Evolutionary conservation across 2,888 invertebrate genomes (phyloP).

Genomic region (Schizaphis graminum): DNA sequence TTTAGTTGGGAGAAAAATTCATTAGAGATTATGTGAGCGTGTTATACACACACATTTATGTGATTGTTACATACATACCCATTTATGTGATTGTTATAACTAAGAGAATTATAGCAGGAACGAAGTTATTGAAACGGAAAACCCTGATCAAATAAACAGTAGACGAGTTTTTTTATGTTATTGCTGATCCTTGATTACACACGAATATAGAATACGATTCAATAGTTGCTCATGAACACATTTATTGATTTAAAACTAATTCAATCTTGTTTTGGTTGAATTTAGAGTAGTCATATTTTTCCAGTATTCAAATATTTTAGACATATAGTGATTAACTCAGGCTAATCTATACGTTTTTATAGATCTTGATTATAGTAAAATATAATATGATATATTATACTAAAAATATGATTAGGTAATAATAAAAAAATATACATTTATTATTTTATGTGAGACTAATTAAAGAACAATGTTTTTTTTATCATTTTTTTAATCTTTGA

Average conservation of each 20-base stretch:
- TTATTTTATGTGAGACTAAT: background rate
- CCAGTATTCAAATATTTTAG: background rate
- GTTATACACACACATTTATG: background rate
- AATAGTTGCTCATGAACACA: background rate
- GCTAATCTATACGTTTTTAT: background rate
- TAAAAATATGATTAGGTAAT: background rate
- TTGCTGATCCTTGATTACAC: background rate
- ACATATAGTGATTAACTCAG: background rate
- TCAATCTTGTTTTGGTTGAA: background rate
- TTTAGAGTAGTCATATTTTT: background rate
- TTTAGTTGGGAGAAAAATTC: background rate
- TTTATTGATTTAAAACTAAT: constrained; percentile 40
- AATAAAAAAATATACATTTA: background rate
- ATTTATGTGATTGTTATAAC: background rate
- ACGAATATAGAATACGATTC: background rate
- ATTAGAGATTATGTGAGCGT: background rate
- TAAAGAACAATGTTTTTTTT: background rate
- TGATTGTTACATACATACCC: too few species aligned
- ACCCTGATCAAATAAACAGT: constrained; percentile 3
- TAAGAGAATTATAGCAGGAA: constrained; percentile 42
- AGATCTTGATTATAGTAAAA: background rate
- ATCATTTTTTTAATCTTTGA: background rate
- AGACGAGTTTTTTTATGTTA: constrained; percentile 17
- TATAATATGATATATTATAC: background rate
- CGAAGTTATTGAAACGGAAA: constrained; percentile 56